Base-by-base conservation (phyloP, 2,113 vertebrate genomes). In the Rissa tridactyla region DNA sequence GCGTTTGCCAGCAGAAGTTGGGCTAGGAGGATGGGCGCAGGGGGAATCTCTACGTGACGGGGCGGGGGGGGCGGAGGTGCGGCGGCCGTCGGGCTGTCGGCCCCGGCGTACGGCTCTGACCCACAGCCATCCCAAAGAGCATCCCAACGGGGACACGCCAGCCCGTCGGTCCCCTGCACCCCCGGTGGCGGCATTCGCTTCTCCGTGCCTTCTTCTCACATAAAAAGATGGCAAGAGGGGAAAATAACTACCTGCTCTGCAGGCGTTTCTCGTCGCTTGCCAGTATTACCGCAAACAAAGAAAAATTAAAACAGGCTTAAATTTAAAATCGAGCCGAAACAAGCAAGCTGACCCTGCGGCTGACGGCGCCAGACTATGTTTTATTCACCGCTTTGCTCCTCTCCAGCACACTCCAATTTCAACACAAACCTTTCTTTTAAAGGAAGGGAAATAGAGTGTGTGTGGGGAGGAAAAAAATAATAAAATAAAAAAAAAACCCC, bases 331-430 rank as follows among this genome's bases (percentile, higher is more conserved):
- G 78, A 93, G 82, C 62, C 44, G 3, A 58, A 44, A 2, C 9
- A 70, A 80, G 92, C 76, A 86, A 97, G 95, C 79, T 93, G 95
- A 58, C 93, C 90, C 87, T 29, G 52, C 58, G 44, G 93, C 96
- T 86, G 44, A 64, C 25, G 4, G 75, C 21, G 2, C 71, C 52
- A 13, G 20, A 2, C 54, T 52, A 42, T 95, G 79, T 91, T 97
- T 96, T 95, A 90, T 95, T 97, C 97, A 93, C 83, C 27, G 0
- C 19, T 57, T 51, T 34, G 66, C 82, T 95, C 73, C 88, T 46
- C 72, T 54, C 82, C 70, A 65, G 66, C 61, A 22, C 64, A 8
- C 94, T 64, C n/a, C 62, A 36, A 70, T 83, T 78, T 76, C 79
- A 65, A 54, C 5, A 0, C 75, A 29, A 73, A 27, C 10, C 0